Evolutionary conservation across 2,113 vertebrate genomes (phyloP), one percentile per base, ranked within the genome.

Genomic region (Cephalopterus ornatus): DNA sequence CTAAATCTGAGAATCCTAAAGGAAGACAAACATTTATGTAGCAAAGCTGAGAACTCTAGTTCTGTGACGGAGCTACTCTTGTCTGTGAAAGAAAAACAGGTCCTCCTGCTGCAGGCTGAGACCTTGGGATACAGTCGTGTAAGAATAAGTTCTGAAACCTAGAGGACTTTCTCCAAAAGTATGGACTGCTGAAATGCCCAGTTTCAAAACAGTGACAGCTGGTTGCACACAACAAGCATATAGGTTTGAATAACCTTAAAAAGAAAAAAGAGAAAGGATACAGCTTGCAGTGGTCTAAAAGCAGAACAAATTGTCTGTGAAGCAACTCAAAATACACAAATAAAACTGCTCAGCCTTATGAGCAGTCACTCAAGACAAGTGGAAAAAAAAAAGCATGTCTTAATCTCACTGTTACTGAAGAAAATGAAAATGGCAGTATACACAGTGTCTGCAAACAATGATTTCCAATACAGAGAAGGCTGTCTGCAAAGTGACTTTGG

Each of bases 401-500:
- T 70, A 84, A 77, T 91, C 63, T 92, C 35, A 73, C 33, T 3
- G 0, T 41, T 83, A 90, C 59, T 0, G 0, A 55, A 89, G 72
- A 53, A 93, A 88, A 66, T 2, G 2, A 70, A 93, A 88, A 83
- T 30, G 46, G 49, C n/a, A 92, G 53, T 72, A 32, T 26, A 44
- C 0, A 0, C 32, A 68, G 62, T 30, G 46, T 50, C 73, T 65
- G 73, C 50, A 70, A 68, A 46, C 33, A 93, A 65, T 63, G 68
- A 95, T 92, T 92, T 95, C 70, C 91, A 56, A 63, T 67, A 94
- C 27, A 52, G 79, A 59, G 59, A 72, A 88, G 44, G 21, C 23
- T 46, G 37, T 30, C 63, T 95, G 63, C 84, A 96, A 94, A 93
- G 89, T 82, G 63, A 78, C 84, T 96, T 95, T 59, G 56, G 76